Conservation (phyloP, 2,797 vertebrate genomes). For the Thamnophis elegans region DNA sequence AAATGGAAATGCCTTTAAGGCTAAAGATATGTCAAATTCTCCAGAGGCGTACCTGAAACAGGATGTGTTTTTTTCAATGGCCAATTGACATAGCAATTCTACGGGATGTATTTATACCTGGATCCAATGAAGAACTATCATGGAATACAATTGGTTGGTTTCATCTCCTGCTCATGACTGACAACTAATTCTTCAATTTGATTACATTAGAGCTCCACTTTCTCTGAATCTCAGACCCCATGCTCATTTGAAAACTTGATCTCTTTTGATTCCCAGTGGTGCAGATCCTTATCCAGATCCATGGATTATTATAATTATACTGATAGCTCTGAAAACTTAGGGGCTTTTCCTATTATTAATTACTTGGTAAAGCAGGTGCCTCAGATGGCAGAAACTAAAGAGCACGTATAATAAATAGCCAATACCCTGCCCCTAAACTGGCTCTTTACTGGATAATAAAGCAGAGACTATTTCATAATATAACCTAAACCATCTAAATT, state of each 20-base stretch:
- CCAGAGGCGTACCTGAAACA: not conserved
- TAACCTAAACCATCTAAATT: not conserved
- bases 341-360: not conserved
- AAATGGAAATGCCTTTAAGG: not conserved
- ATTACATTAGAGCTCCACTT: not conserved
- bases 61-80: not conserved
- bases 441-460: not conserved
- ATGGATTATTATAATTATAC: not conserved
- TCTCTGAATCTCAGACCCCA: not conserved
- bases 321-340: not conserved
- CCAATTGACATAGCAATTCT: not conserved
- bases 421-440: not conserved
- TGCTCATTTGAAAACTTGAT: conserved; percentile 5
- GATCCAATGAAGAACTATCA: not conserved
- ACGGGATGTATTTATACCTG: not conserved
- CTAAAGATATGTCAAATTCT: not conserved
- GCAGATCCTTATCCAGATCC: not conserved
- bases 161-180: not conserved
- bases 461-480: not conserved
- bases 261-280: not conserved
- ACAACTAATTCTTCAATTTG: not conserved
- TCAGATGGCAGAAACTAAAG: not conserved
- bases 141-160: not conserved
- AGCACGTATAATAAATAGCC: not conserved
- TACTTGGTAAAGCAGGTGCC: not conserved